A percentile compares a stretch with the other conserved stretches of the same genome.
Conservation (phyloP, 2,888 invertebrate genomes). For the Heliconius hortense region DNA sequence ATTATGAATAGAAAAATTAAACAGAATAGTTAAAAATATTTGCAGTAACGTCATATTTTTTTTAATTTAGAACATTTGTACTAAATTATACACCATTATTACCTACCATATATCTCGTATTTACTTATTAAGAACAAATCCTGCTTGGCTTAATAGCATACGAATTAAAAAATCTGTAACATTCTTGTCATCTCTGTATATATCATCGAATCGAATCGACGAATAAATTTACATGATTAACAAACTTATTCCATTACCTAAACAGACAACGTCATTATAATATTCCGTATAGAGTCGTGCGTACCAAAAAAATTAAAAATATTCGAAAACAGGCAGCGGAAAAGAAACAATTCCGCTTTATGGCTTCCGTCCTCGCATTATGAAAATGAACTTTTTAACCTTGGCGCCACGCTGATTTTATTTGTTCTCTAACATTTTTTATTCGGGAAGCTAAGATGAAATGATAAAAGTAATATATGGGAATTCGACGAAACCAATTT, state of each 20-base stretch:
- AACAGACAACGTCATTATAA: slow-evolving; percentile 48
- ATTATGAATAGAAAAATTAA: background rate
- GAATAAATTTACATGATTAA: slow-evolving; percentile 14
- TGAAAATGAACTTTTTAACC: slow-evolving; percentile 75
- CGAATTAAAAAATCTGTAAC: background rate
- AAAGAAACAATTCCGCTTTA: slow-evolving; percentile 74
- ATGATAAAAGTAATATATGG: slow-evolving; percentile 35
- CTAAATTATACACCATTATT: no score
- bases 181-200: background rate
- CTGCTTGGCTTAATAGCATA: background rate
- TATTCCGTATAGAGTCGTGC: slow-evolving; percentile 42
- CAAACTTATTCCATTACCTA: slow-evolving; percentile 13
- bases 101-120: no score
- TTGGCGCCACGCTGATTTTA: slow-evolving; percentile 46
- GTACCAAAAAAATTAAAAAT: slow-evolving; percentile 46
- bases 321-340: slow-evolving; percentile 52
- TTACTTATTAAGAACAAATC: background rate
- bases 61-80: background rate
- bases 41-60: background rate
- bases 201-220: background rate
- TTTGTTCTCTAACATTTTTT: slow-evolving; percentile 34
- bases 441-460: slow-evolving; percentile 30
- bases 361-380: slow-evolving; percentile 73
- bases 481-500: slow-evolving; percentile 27
- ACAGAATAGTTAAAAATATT: background rate